These are phyloP conservation scores for Prunella fulvescens DNA, from an alignment of 2,113 vertebrate species.

Conservation along the genomic window DNA sequence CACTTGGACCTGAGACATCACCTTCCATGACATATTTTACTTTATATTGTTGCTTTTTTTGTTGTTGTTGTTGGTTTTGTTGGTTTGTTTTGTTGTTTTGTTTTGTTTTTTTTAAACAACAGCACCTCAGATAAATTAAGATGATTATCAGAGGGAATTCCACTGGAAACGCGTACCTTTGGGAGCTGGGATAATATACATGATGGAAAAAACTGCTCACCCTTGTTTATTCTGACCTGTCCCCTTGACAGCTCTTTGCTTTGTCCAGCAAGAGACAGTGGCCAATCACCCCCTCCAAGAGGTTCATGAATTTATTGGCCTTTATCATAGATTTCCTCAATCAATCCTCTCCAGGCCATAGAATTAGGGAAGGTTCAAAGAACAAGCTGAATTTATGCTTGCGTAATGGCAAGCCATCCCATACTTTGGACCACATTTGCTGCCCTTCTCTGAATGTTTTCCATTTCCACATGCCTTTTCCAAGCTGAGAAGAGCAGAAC, in stretches of 20 bases:
- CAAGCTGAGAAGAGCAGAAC: neutral
- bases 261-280: neutral
- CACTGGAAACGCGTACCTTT: neutral
- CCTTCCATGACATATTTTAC: neutral
- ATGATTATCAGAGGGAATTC: neutral
- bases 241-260: neutral
- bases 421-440: neutral
- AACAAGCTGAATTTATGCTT: neutral
- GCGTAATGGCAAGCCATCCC: neutral
- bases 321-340: neutral
- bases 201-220: neutral
- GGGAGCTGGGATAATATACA: neutral
- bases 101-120: too few species aligned
- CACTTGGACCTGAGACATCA: neutral
- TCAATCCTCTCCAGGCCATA: neutral
- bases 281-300: neutral
- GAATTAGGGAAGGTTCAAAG: neutral
- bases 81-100: neutral
- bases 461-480: neutral
- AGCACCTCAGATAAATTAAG: neutral
- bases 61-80: neutral
- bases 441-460: neutral
- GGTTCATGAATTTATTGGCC: neutral
- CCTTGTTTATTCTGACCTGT: neutral
- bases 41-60: neutral